A percentile compares a stretch with the other conserved stretches of the same genome.
Evolutionary conservation across 2,888 invertebrate genomes (phyloP).

Genomic region (Notocelia uddmanniana): DNA sequence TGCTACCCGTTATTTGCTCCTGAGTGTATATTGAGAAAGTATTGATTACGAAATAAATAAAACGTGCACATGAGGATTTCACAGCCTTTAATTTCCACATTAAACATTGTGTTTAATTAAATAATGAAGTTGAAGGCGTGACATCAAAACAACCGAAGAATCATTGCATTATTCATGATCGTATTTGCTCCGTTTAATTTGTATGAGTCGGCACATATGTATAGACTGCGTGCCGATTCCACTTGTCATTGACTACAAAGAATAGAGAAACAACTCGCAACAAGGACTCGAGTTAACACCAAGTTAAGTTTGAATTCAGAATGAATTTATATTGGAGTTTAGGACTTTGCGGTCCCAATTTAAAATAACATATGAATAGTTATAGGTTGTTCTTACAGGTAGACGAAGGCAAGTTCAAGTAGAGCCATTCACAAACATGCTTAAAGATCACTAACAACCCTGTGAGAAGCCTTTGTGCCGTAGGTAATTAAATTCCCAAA

Average conservation of each 20-base stretch:
- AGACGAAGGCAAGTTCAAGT: slow-evolving; percentile 15
- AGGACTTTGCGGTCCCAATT: neutral
- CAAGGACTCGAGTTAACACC: neutral
- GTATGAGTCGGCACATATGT: neutral
- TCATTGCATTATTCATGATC: slow-evolving; percentile 25
- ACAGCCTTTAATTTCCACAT: neutral
- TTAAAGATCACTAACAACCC: slow-evolving; percentile 16
- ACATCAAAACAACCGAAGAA: slow-evolving; percentile 17
- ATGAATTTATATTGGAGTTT: neutral
- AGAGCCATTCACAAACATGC: slow-evolving; percentile 15
- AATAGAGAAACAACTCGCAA: neutral
- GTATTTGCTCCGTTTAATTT: slow-evolving; percentile 20
- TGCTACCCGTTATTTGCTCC: too few species aligned
- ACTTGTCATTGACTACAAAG: neutral
- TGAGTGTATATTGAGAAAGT: too few species aligned
- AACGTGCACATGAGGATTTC: neutral
- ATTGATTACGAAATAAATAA: too few species aligned
- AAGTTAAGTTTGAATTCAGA: neutral
- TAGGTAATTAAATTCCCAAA: slow-evolving; percentile 22
- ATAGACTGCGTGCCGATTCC: neutral
- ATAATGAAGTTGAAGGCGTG: neutral
- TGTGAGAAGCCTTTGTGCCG: neutral
- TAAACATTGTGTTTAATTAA: neutral
- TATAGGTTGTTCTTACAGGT: slow-evolving; percentile 19
- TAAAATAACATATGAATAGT: neutral